Evolutionary conservation across 1,140 invertebrate genomes (phyloP), one percentile per base, ranked within the genome.

Genomic region (Stegodyphus dumicola): DNA sequence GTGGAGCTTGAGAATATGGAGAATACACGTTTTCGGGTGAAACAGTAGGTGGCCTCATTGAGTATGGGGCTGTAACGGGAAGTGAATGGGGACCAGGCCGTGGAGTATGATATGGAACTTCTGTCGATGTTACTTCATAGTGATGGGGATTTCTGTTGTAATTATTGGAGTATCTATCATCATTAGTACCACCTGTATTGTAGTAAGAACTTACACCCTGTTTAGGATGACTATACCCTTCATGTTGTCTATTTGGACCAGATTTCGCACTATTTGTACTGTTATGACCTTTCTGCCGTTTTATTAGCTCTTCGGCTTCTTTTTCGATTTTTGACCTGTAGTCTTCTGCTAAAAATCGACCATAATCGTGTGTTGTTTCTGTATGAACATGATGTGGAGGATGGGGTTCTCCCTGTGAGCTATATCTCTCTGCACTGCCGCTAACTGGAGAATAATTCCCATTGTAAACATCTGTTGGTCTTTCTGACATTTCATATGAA

Each of bases 271-370:
- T 33, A 33, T 1, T 33, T 33, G 56, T 60, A 60, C 15, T 65
- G 49, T 66, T 56, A 11, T 75, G 10, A 17, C 1, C 10, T n/a
- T 65, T 83, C 7, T 81, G 18, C 18, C 53, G 74, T 15, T 83
- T 75, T 75, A 83, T 66, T 6, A 83, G 66, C 9, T 33, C 60
- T 66, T 83, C 80, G 6, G 80, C 80, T 75, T 65, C 54, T 15
- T 54, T 83, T 66, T 83, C 80, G 9, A 83, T 75, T 33, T 66
- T n/a, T 7, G 48, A 6, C 48, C 51, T 64, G 15, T 83, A 83
- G 54, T 83, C 71, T 52, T 66, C 60, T 6, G 53, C n/a, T 13
- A 83, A n/a, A 7, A 75, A 52, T 48, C 51, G 54, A n/a, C 70
- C 80, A 10, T 69, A 80, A 17, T 80, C 77, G 9, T 18, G 4